Percentiles rank a stretch among this genome's conserved stretches.
phyloP scores from a whole-genome alignment of 2,888 invertebrate genomes.

The Hirtodrosophila histrioides region DNA sequence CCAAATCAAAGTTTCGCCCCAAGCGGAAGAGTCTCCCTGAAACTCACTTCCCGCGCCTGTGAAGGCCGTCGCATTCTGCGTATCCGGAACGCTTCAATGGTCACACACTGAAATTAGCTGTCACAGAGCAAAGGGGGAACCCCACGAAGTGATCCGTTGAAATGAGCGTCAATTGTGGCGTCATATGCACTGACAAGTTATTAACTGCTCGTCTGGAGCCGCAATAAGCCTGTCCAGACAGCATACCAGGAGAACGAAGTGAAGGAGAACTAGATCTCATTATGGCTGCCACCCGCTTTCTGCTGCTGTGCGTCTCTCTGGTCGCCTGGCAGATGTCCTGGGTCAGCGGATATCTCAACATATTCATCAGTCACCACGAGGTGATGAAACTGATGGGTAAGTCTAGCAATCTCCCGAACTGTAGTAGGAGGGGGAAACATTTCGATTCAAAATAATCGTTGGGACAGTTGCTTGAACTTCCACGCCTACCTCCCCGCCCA shows the following conservation, averaged over 20 bases:
- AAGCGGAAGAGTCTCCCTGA: constrained; percentile 16
- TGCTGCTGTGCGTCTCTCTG: constrained; percentile 63
- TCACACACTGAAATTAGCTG: constrained; percentile 63
- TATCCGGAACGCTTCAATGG: constrained; percentile 26
- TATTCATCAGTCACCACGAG: constrained; percentile 92
- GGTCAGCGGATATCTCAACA: constrained; percentile 90
- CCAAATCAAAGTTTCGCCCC: constrained; percentile 25
- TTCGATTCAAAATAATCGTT: constrained; percentile 45
- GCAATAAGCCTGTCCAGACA: constrained; percentile 19
- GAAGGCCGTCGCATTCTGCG: neutral
- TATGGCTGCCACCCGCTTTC: constrained; percentile 33
- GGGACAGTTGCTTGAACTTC: constrained; percentile 21
- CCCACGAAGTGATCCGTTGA: constrained; percentile 19
- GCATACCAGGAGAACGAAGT: neutral
- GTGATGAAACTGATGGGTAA: constrained; percentile 92
- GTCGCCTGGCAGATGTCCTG: constrained; percentile 81
- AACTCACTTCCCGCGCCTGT: constrained; percentile 22
- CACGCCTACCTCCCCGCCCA: constrained; percentile 30
- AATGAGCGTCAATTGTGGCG: constrained; percentile 51
- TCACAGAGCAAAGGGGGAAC: constrained; percentile 13
- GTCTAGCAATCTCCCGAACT: constrained; percentile 68
- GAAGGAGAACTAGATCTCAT: neutral
- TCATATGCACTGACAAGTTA: constrained; percentile 63
- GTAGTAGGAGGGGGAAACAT: constrained; percentile 6
- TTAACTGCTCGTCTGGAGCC: constrained; percentile 38